Evolutionary conservation across 1,140 invertebrate genomes (phyloP).

Genomic region (Cardiocondyla obscurior): DNA sequence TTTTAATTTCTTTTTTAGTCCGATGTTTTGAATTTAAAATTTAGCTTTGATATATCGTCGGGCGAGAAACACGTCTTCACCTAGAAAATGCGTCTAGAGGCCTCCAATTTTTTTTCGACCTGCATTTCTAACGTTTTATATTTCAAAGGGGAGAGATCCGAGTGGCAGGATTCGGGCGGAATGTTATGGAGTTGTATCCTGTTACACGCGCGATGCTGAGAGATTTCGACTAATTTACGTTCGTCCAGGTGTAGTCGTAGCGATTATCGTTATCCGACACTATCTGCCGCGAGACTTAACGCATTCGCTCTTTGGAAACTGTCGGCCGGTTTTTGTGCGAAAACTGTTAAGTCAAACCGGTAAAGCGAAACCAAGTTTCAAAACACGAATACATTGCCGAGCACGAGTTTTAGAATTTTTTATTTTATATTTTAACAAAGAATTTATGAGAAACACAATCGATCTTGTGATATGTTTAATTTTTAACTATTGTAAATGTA

Average conservation of each 20-base stretch:
- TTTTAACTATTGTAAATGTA: too few species aligned
- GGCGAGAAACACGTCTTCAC: background rate
- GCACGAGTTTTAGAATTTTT: background rate
- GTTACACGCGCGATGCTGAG: constrained; percentile 7
- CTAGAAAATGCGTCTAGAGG: background rate
- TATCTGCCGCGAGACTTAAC: background rate
- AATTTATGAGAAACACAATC: background rate
- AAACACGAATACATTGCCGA: background rate
- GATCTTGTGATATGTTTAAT: too few species aligned
- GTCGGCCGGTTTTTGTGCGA: background rate
- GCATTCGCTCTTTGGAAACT: background rate
- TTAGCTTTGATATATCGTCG: background rate
- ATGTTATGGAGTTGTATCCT: constrained; percentile 41
- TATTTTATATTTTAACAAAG: background rate
- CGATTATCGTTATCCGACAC: background rate
- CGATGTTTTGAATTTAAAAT: background rate
- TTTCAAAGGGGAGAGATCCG: constrained; percentile 28
- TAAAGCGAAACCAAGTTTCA: background rate
- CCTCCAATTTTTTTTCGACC: background rate
- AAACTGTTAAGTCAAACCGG: background rate
- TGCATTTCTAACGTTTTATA: constrained; percentile 34
- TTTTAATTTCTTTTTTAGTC: too few species aligned
- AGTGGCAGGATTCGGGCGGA: background rate
- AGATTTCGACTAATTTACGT: constrained; percentile 18
- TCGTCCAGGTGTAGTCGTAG: background rate